Evolutionary conservation across 2,797 vertebrate genomes (phyloP), one percentile per base, ranked within the genome.

Genomic region (Enteromius trimaculatus): DNA sequence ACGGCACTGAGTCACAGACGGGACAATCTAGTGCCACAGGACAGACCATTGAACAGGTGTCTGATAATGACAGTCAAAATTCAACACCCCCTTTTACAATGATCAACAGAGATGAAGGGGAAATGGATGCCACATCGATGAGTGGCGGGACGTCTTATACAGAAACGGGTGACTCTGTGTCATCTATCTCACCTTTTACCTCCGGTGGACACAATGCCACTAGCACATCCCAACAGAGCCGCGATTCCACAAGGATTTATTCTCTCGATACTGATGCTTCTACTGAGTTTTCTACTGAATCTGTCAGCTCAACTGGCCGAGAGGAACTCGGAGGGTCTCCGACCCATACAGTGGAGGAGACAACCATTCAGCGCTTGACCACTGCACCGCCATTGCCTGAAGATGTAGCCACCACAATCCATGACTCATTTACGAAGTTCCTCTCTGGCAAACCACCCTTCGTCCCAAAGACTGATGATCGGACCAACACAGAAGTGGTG

Each of bases 131-230:
- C 13, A 77, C 81, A 13, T 78, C 21, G 1, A 21, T 77, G 37
- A 86, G 82, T 75, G 86, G 80, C 80, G 80, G 55, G 71, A 90
- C 88, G 0, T 88, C 89, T 69, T 91, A 80, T 21, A 89, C 89
- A 42, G 85, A 86, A 64, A 74, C 1, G 77, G 88, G 23, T 34
- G 55, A 21, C 44, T 87, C 89, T 0, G n/a, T 88, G 51, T 92
- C 92, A 26, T 94, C 92, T 0, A 89, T 91, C 0, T 84, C 93
- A 2, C 89, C 94, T 1, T 85, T 92, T 1, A 10, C 82, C 17
- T 87, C 89, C 3, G 79, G 89, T 9, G 85, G 87, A 19, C 82
- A 87, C 31, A 87, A 81, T 74, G 72, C 53, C 49, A 86, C 87
- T 0, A 70, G 85, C 2, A 85, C 64, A 0, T 86, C 86, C 81